Evolutionary conservation across 2,113 vertebrate species (phyloP), one percentile per base, ranked within the genome.

Genomic region (Terrapene triunguis): DNA sequence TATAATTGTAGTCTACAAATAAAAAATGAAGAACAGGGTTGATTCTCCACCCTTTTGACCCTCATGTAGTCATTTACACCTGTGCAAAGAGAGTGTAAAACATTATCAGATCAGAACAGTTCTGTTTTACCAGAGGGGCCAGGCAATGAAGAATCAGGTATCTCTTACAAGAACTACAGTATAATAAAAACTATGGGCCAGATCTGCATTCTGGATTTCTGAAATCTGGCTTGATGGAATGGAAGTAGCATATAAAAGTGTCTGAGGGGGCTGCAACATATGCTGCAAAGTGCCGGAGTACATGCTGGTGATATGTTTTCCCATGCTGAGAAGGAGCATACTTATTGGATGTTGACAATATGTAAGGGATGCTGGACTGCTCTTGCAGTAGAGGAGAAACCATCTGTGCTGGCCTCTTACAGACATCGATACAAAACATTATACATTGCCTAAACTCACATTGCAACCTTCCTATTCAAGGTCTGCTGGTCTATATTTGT

Each of bases 371-470:
- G 8, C 16, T 59, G 11, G 1, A 9, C 24, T 90, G 21, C 42
- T 42, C n/a, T 84, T 27, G 72, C 53, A 76, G 90, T 16, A 5
- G 4, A 7, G 44, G 27, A 50, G 14, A 27, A 0, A 0, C n/a
- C 74, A 5, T 54, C 22, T 90, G 17, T 80, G 4, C 14, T 2
- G 0, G 10, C 16, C 22, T 92, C 42, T 44, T 78, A 47, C 42
- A 44, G 42, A 25, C 72, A 38, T 13, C 4, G 42, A 78, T 78
- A 27, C 42, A 13, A 78, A 89, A 19, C 8, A 85, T 50, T 82
- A 78, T 89, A 42, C 6, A 69, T 19, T 27, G 11, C 25, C 9
- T 14, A 19, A 9, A 69, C 2, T n/a, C 50, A 84, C 25, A 69
- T 8, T 50, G 22, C 8, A 94, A 69, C 1, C 5, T 27, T 47